Evolutionary conservation across 2,888 invertebrate species (phyloP), one percentile per base, ranked within the genome.

Genomic region (Aradus depressus): DNA sequence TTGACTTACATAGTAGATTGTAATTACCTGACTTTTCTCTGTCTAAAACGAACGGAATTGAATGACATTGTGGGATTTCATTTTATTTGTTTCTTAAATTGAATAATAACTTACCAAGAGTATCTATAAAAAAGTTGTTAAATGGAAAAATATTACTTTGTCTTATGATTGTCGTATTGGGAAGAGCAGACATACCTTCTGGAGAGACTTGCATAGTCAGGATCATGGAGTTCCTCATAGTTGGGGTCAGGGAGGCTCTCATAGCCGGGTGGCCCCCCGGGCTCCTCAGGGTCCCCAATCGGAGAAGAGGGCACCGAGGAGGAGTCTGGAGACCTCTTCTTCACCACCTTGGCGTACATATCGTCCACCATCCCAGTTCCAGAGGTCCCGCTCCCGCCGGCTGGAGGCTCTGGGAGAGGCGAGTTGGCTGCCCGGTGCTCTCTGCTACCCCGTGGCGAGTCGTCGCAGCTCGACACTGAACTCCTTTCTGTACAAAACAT

Each of bases 401-500:
- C 64, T 1, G 85, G 85, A 2, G 87, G 85, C 3, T 88, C 88
- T 4, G 89, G 89, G 23, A 89, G 67, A 0, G 89, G 90, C 0
- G 88, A 89, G 67, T 90, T 90, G 1, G 89, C 89, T 66, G 87
- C 87, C 2, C 90, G 76, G 69, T 89, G 87, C 68, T 90, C 89
- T 0, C 88, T 88, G n/a, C n/a, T n/a, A n/a, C n/a, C n/a, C 66
- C 89, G 89, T 0, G 88, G 89, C 0, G 89, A 89, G 12, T 86
- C 82, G n/a, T 84, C 76, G 4, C 81, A 81, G 58, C 80, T 80
- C 14, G 76, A 76, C 57, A 79, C 80, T 61, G 76, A 72, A 1
- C 86, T 85, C 10, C 84, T 83, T 2, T 82, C 83, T 69, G 57
- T 2, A 64, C 63, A 47, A 51, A 50, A 52, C 54, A 21, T 35